Percentiles rank a stretch among this genome's conserved stretches.
Evolutionary conservation across 2,113 vertebrate genomes (phyloP).

Genomic region (Hydropotes inermis): DNA sequence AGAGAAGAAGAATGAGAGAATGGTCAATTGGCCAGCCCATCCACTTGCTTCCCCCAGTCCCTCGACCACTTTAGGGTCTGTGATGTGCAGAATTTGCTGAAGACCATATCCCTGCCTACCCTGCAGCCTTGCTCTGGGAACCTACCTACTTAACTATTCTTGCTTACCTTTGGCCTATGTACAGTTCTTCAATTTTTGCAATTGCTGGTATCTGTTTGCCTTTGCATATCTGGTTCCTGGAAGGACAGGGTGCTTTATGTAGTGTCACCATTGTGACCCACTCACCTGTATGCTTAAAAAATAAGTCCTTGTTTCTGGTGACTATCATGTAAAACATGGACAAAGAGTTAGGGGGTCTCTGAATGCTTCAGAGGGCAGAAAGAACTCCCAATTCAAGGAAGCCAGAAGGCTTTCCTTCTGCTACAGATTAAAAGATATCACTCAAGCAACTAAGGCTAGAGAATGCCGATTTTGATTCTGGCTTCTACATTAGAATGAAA

Average conservation of each 20-base stretch:
- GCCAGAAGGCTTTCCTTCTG: neutral
- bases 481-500: neutral
- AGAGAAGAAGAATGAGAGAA: neutral
- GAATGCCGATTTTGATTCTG: neutral
- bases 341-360: neutral
- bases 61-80: neutral
- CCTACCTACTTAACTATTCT: neutral
- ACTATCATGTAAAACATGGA: neutral
- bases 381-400: neutral
- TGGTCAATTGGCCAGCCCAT: fast-evolving
- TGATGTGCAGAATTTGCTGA: neutral
- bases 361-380: neutral
- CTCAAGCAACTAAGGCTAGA: neutral
- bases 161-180: neutral
- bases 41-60: neutral
- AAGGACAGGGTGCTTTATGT: neutral
- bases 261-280: neutral
- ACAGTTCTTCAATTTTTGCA: neutral
- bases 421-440: neutral
- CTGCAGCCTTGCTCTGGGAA: neutral
- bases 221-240: neutral
- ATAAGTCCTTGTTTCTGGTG: neutral
- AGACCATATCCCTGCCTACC: neutral
- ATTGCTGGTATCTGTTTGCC: neutral
- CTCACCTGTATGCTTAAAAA: neutral